Percentiles rank a stretch among this genome's conserved stretches.
Evolutionary conservation across 2,888 invertebrate genomes (phyloP).

Genomic region (Drepana falcataria): DNA sequence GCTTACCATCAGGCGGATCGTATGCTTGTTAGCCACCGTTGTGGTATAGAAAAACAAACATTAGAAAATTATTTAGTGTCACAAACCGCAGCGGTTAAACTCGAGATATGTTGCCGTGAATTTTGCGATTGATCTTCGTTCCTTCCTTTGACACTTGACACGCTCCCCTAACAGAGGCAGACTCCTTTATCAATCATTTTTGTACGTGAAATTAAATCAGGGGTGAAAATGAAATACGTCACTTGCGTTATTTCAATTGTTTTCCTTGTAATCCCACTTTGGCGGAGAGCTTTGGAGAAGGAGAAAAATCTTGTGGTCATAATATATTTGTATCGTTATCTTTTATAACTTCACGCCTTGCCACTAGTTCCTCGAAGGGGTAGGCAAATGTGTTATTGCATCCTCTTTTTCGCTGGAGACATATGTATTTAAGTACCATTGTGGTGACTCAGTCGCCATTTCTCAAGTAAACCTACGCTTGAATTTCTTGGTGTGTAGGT

Average conservation of each 20-base stretch:
- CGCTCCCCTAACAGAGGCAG: slow-evolving; percentile 13
- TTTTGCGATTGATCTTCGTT: slow-evolving; percentile 13
- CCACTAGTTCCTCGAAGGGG: too few relatives aligned
- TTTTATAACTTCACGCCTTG: too few relatives aligned
- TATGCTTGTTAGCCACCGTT: too few relatives aligned
- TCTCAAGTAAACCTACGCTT: too few relatives aligned
- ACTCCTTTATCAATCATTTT: slow-evolving; percentile 53
- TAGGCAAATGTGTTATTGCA: too few relatives aligned
- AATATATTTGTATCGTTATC: not conserved
- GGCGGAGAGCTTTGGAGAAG: not conserved
- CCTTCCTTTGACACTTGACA: slow-evolving; percentile 29
- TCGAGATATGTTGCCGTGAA: slow-evolving; percentile 10
- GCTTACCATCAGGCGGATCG: too few relatives aligned
- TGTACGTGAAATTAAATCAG: slow-evolving; percentile 48
- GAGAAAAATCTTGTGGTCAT: not conserved
- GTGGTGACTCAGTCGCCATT: too few relatives aligned
- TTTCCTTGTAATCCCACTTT: slow-evolving; percentile 11
- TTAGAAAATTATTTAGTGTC: not conserved
- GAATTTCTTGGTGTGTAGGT: too few relatives aligned
- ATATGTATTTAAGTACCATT: too few relatives aligned
- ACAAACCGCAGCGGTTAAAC: slow-evolving; percentile 3
- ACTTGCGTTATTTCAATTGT: slow-evolving; percentile 24
- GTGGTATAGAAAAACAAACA: too few relatives aligned
- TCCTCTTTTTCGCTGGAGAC: too few relatives aligned
- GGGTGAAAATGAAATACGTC: slow-evolving; percentile 51